Percentiles rank a stretch among this genome's conserved stretches.
phyloP scores from a whole-genome alignment of 2,113 vertebrate genomes.

The Calypte anna region DNA sequence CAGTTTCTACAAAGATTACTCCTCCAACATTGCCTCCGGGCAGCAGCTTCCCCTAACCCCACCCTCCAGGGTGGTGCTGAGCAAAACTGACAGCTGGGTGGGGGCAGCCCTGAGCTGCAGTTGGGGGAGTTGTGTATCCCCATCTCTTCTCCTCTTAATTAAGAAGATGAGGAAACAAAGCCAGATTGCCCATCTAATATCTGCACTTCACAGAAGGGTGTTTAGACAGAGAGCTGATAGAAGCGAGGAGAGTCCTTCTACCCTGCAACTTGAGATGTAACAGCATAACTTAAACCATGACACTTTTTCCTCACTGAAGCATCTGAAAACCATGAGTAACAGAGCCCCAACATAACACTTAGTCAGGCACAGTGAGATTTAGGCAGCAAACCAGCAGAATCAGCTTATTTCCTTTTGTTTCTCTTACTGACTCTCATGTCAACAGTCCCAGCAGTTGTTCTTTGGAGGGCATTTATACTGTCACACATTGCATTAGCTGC shows the following conservation, averaged over 20 bases:
- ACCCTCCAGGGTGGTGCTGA: neutral
- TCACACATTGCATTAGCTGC: neutral
- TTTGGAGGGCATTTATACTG: constrained; percentile 56
- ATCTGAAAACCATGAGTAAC: neutral
- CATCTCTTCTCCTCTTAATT: neutral
- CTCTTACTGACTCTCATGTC: constrained; percentile 40
- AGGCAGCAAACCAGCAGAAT: constrained; percentile 44
- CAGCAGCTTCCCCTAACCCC: neutral
- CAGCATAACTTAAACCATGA: neutral
- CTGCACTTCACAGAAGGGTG: neutral
- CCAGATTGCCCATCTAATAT: neutral
- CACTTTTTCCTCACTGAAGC: neutral
- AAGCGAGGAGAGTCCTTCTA: neutral
- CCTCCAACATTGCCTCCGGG: neutral
- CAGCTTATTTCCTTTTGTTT: constrained; percentile 62
- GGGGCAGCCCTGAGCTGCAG: neutral
- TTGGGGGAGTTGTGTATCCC: neutral
- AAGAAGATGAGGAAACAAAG: neutral
- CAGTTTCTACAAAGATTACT: neutral
- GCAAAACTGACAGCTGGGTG: neutral
- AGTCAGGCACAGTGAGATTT: constrained; percentile 30
- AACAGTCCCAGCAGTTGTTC: constrained; percentile 61
- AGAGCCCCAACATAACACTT: constrained; percentile 38
- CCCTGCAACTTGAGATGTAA: neutral
- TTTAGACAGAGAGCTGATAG: neutral